These are phyloP conservation scores for Proisotoma minuta DNA, from an alignment of 2,888 invertebrate genomes.

Conservation along the genomic window DNA sequence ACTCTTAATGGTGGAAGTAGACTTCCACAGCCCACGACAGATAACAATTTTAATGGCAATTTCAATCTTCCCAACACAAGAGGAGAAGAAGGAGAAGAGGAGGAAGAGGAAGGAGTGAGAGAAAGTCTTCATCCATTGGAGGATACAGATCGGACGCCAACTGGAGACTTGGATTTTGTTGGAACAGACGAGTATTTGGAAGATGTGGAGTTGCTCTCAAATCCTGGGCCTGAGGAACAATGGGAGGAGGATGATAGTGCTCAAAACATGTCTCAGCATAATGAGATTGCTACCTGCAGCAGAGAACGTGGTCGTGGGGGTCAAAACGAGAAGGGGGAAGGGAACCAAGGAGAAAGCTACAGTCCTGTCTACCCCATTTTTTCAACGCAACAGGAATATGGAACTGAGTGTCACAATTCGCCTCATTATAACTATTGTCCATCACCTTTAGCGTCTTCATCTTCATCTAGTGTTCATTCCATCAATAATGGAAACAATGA, in stretches of 20 bases:
- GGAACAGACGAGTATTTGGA: too few relatives aligned
- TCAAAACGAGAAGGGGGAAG: not conserved
- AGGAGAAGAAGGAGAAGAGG: too few relatives aligned
- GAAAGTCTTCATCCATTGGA: too few relatives aligned
- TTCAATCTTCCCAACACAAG: too few relatives aligned
- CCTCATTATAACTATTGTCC: constrained; percentile 46
- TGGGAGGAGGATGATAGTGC: not conserved
- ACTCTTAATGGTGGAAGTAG: constrained; percentile 14
- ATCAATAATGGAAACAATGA: constrained; percentile 6
- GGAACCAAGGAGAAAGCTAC: constrained; percentile 19
- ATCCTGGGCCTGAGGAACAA: too few relatives aligned
- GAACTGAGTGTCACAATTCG: constrained; percentile 39
- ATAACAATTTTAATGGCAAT: not conserved
- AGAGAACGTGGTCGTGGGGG: not conserved
- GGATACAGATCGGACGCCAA: not conserved
- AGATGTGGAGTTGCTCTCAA: too few relatives aligned
- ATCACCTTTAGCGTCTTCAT: constrained; percentile 35
- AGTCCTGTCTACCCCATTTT: constrained; percentile 46
- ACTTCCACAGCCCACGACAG: not conserved
- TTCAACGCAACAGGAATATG: constrained; percentile 46
- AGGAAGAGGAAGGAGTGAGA: too few relatives aligned
- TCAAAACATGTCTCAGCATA: too few relatives aligned
- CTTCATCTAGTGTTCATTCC: constrained; percentile 31
- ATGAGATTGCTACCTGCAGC: too few relatives aligned
- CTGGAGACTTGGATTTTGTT: too few relatives aligned